Base-by-base conservation (phyloP, 2,113 vertebrate genomes). In the Solea senegalensis region DNA sequence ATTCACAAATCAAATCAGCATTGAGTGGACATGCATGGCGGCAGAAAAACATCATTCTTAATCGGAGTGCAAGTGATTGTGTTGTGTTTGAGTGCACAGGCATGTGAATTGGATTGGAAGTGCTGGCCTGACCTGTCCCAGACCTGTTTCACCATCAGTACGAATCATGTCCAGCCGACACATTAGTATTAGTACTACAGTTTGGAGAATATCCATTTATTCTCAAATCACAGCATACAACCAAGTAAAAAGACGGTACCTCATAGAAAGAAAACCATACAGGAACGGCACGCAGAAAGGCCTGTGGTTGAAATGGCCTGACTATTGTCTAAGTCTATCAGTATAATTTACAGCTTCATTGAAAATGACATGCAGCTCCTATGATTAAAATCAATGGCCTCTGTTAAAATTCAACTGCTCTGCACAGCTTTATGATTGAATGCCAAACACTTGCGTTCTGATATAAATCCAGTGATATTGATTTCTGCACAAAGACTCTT, bases 1-100 rank as follows among this genome's bases (percentile, higher is more conserved):
- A 76, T 76, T 66, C 51, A 63, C 40, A 65, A 69, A 69, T 76
- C 60, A 66, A 3, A 34, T 34, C 34, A 74, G 48, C 46, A 80
- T 80, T 7, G 65, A 77, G 53, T 68, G 70, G 46, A 56, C 46
- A 54, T 48, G 63, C 69, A 58, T 73, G 66, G 69, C 52, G 60
- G 45, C 49, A 46, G 40, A 69, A 43, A 1, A 27, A 9, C 55
- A 58, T 76, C 21, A 44, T 8, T 26, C 27, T 64, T 16, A 27
- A 52, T 50, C 16, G 13, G 52, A 66, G 52, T 49, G 44, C 13
- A 4, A 14, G 55, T 27, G 50, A 12, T 52, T 52, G 21, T 49
- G 52, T 59, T 53, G 9, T 21, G 27, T 50, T 43, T 41, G 66
- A 27, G 59, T 13, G 9, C 0, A 3, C 26, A 45, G 5, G 21